Percentiles rank a stretch among this genome's conserved stretches.
Evolutionary conservation across 2,113 vertebrate genomes (phyloP).

Genomic region (Oriolus oriolus): DNA sequence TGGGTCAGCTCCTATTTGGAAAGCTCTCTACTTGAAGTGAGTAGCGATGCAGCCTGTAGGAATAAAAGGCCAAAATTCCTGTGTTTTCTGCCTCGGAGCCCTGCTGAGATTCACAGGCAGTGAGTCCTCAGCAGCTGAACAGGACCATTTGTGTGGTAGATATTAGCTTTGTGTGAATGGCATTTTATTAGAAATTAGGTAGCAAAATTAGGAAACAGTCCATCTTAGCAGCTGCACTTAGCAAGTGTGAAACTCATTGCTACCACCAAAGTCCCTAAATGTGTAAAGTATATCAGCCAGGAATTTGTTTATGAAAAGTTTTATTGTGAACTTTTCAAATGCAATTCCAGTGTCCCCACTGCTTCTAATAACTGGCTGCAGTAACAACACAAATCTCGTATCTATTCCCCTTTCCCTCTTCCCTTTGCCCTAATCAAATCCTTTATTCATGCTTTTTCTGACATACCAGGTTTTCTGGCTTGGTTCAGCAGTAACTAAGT

Average conservation of each 20-base stretch:
- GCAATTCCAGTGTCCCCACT: not conserved
- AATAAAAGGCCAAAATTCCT: not conserved
- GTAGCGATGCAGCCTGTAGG: not conserved
- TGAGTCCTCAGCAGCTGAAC: not conserved
- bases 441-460: slow-evolving; percentile 40
- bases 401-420: not conserved
- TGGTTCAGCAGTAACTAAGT: slow-evolving; percentile 3
- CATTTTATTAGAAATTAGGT: not conserved
- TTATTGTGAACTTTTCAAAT: not conserved
- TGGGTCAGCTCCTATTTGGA: slow-evolving; percentile 31
- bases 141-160: not conserved
- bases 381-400: not conserved
- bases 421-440: slow-evolving; percentile 24
- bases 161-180: not conserved
- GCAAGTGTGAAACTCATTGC: not conserved
- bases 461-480: not conserved
- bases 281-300: not conserved
- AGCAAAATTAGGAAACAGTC: not conserved
- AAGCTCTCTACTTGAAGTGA: not conserved
- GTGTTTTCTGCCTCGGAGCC: not conserved
- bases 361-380: not conserved
- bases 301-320: not conserved
- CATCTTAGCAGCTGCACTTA: not conserved
- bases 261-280: not conserved
- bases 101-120: not conserved